A percentile compares a stretch with the other conserved stretches of the same genome.
Evolutionary conservation across 2,797 vertebrate species (phyloP).

Genomic region (Sebastiscus tertius): DNA sequence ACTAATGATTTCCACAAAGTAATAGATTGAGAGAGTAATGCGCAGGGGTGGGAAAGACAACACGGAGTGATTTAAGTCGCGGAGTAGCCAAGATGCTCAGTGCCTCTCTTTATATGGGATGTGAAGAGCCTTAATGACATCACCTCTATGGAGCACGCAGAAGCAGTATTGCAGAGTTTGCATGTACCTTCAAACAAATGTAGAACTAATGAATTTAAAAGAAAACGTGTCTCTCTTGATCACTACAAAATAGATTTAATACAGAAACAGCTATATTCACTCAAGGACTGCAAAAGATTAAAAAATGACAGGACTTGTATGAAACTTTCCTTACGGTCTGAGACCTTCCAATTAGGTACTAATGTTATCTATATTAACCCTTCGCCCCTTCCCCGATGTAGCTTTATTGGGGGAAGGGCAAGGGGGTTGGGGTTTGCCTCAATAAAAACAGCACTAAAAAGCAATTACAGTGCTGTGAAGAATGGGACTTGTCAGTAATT

Average conservation of each 20-base stretch:
- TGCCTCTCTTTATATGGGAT: conserved; percentile 51
- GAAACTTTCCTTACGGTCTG: conserved; percentile 49
- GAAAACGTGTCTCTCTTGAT: neutral
- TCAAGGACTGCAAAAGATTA: neutral
- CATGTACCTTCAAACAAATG: neutral
- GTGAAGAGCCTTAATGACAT: conserved; percentile 55
- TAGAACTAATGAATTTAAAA: neutral
- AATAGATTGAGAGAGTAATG: conserved; percentile 77
- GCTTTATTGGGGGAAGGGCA: conserved; percentile 77
- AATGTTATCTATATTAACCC: conserved; percentile 84
- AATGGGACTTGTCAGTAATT: conserved; percentile 88
- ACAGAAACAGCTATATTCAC: neutral
- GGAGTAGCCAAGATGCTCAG: conserved; percentile 65
- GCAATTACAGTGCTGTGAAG: conserved; percentile 87
- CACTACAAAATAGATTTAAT: neutral
- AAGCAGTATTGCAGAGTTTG: conserved; percentile 14
- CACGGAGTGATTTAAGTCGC: conserved; percentile 67
- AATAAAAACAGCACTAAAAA: conserved; percentile 89
- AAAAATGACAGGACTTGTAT: conserved; percentile 23
- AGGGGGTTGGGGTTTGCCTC: conserved; percentile 76
- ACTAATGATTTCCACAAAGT: conserved; percentile 81
- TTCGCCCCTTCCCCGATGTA: conserved; percentile 70
- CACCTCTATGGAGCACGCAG: conserved; percentile 34
- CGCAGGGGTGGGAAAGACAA: conserved; percentile 78
- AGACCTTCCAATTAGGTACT: conserved; percentile 78